Conservation (phyloP, 1,140 invertebrate species). For the Mactra quadrangularis region DNA sequence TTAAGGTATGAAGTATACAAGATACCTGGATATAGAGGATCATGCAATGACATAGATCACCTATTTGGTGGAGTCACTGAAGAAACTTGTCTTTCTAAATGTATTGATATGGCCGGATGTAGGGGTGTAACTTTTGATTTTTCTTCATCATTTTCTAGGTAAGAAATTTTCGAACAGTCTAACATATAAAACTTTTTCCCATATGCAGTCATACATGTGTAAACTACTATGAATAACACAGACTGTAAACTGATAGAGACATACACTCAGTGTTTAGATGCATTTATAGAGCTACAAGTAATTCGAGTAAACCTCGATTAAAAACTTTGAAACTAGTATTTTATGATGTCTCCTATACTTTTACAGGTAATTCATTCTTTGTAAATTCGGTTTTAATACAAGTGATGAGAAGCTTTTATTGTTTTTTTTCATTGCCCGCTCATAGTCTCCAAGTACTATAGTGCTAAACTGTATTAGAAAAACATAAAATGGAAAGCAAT, state of each 20-base stretch:
- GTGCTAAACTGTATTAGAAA: too few species aligned
- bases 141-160: not conserved
- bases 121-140: conserved; percentile 9
- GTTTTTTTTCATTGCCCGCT: too few species aligned
- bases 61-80: not conserved
- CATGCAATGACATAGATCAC: not conserved
- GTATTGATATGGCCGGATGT: conserved; percentile 12
- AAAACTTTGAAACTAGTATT: too few species aligned
- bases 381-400: too few species aligned
- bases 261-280: not conserved
- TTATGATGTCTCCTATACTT: too few species aligned
- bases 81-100: not conserved
- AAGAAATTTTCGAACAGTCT: not conserved
- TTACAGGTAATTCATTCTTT: too few species aligned
- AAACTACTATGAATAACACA: not conserved
- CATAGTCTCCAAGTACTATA: too few species aligned
- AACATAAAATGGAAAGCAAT: too few species aligned
- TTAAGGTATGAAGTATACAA: not conserved
- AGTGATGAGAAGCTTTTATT: too few species aligned
- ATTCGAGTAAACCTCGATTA: too few species aligned
- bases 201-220: not conserved
- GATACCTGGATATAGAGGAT: not conserved
- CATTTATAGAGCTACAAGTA: too few species aligned
- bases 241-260: not conserved
- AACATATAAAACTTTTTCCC: not conserved